Percentiles rank a stretch among this genome's conserved stretches.
Evolutionary conservation across 2,113 vertebrate genomes (phyloP).

Genomic region (Eonycteris spelaea): DNA sequence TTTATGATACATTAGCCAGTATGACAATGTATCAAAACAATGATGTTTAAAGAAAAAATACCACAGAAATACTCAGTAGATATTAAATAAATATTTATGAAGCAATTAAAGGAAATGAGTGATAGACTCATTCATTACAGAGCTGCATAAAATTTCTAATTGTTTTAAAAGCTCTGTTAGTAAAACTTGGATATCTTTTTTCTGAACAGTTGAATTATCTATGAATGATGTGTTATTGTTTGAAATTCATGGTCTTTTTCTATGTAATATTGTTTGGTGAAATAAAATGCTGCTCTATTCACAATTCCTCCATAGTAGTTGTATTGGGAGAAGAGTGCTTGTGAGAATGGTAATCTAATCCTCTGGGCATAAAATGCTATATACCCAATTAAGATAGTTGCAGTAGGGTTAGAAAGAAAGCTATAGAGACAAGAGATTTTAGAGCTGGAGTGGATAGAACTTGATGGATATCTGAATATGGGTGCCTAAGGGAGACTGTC

Average conservation of each 20-base stretch:
- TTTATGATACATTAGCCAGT: background rate
- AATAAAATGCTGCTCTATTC: slow-evolving; percentile 6
- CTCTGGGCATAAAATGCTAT: background rate
- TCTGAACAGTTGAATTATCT: background rate
- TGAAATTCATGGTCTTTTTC: background rate
- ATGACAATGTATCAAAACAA: background rate
- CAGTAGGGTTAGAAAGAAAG: background rate
- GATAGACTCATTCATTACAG: background rate
- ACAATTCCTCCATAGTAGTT: background rate
- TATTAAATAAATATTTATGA: background rate
- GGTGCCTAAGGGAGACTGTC: background rate
- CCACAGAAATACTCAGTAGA: background rate
- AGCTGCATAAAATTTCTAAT: background rate
- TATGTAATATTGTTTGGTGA: background rate
- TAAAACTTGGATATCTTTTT: background rate
- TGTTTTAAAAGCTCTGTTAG: background rate
- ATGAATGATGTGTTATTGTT: background rate
- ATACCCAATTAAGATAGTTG: background rate
- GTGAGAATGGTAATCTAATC: background rate
- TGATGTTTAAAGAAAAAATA: background rate
- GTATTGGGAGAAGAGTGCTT: background rate
- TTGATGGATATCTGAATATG: background rate
- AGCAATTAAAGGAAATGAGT: slow-evolving; percentile 15
- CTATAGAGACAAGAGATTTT: background rate
- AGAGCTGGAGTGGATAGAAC: background rate